Conservation (phyloP, 2,888 invertebrate genomes). For the Trissonchulus latispiculum region DNA sequence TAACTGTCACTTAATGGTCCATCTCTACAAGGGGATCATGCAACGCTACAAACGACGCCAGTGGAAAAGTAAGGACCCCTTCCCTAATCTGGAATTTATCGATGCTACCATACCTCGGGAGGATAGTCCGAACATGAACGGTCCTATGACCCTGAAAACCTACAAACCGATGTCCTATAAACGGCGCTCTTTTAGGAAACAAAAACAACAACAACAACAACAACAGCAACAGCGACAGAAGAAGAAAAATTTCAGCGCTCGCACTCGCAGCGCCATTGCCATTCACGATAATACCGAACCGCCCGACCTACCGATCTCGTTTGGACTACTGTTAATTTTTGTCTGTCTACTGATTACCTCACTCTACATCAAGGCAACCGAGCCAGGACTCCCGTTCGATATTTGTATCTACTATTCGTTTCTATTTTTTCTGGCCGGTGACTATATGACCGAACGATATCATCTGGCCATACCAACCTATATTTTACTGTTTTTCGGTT, state of each 20-base stretch:
- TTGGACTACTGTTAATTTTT: conserved; percentile 1
- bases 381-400: not conserved
- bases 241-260: not conserved
- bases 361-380: conserved; percentile 1
- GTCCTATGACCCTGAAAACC: not conserved
- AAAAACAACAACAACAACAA: not conserved
- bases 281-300: not conserved
- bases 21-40: not conserved
- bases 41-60: not conserved
- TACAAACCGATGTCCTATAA: not conserved
- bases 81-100: not conserved
- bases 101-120: not conserved
- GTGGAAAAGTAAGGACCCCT: not conserved
- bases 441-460: conserved; percentile 9
- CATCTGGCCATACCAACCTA: conserved; percentile 13
- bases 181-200: not conserved
- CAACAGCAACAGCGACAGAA: not conserved
- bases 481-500: conserved; percentile 14
- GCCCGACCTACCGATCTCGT: conserved; percentile 15
- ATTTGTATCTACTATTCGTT: conserved; percentile 14
- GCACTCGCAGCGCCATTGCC: not conserved
- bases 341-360: conserved; percentile 1
- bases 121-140: not conserved
- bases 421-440: conserved; percentile 15
- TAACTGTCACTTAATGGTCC: conserved; percentile 12